Percentiles rank a stretch among this genome's conserved stretches.
Conservation (phyloP, 1,140 invertebrate species). For the Lordiphosa stackelbergi region DNA sequence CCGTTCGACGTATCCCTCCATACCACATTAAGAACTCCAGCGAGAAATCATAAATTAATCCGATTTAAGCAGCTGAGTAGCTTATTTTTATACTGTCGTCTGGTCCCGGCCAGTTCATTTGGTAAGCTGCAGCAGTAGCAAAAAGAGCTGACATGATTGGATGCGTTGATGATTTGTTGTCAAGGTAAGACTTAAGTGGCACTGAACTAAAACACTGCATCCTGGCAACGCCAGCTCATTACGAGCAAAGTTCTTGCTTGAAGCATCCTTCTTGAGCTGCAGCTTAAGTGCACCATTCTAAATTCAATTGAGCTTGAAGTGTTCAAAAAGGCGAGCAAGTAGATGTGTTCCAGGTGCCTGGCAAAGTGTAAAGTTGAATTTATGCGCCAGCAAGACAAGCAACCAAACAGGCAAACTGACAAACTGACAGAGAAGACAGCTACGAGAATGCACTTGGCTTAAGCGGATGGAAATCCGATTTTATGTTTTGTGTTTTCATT, state of each 20-base stretch:
- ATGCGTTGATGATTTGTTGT: slow-evolving; percentile 45
- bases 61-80: slow-evolving; percentile 74
- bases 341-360: not conserved
- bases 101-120: slow-evolving; percentile 24
- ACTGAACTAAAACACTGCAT: slow-evolving; percentile 25
- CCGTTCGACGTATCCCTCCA: slow-evolving; percentile 24
- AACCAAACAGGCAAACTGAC: not conserved
- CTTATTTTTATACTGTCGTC: slow-evolving; percentile 55
- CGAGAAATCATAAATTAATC: slow-evolving; percentile 75
- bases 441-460: not conserved
- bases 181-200: slow-evolving; percentile 33
- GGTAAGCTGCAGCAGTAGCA: slow-evolving; percentile 3
- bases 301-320: slow-evolving; percentile 72
- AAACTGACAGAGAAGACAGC: slow-evolving; percentile 5
- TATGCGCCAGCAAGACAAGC: not conserved
- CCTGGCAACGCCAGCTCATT: slow-evolving; percentile 62
- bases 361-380: not conserved
- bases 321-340: slow-evolving; percentile 45
- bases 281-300: slow-evolving; percentile 58
- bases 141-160: slow-evolving; percentile 35
- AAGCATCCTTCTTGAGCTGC: slow-evolving; percentile 41
- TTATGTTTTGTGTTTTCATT: slow-evolving; percentile 6
- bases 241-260: slow-evolving; percentile 41
- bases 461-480: slow-evolving; percentile 12
- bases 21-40: slow-evolving; percentile 23